Evolutionary conservation across 2,888 invertebrate species (phyloP).

Genomic region (Molorchus minor): DNA sequence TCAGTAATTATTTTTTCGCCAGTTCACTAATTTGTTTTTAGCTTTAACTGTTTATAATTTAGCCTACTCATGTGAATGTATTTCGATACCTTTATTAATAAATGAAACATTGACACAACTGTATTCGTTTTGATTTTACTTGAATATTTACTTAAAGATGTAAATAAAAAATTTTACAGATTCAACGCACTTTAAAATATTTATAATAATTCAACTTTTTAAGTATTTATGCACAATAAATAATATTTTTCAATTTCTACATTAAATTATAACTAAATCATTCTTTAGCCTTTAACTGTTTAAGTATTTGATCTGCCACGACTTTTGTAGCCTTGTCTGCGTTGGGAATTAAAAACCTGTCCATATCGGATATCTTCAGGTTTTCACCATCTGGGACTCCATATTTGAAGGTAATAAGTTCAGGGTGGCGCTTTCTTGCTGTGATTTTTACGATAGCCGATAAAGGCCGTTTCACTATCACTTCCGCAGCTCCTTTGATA

Average conservation of each 20-base stretch:
- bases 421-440: slow-evolving; percentile 93
- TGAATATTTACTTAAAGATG: slow-evolving; percentile 5
- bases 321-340: slow-evolving; percentile 89
- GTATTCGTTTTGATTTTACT: slow-evolving; percentile 3
- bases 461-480: slow-evolving; percentile 87
- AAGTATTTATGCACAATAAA: slow-evolving; percentile 36
- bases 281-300: slow-evolving; percentile 65
- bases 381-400: slow-evolving; percentile 85
- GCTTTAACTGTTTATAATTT: slow-evolving; percentile 14
- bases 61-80: slow-evolving; percentile 7
- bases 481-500: slow-evolving; percentile 80
- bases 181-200: slow-evolving; percentile 35
- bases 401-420: slow-evolving; percentile 97
- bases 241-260: slow-evolving; percentile 25
- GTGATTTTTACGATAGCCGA: slow-evolving; percentile 96
- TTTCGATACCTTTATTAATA: slow-evolving; percentile 6
- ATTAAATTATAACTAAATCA: slow-evolving; percentile 31
- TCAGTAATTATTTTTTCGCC: slow-evolving; percentile 9
- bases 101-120: slow-evolving; percentile 20
- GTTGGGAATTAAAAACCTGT: slow-evolving; percentile 90
- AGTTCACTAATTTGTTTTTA: slow-evolving; percentile 16
- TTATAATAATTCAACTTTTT: slow-evolving; percentile 28
- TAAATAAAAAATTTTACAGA: slow-evolving; percentile 22
- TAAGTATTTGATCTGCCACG: slow-evolving; percentile 88
- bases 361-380: slow-evolving; percentile 87